phyloP scores from a whole-genome alignment of 2,888 invertebrate genomes.

The Ichneumon xanthorius region DNA sequence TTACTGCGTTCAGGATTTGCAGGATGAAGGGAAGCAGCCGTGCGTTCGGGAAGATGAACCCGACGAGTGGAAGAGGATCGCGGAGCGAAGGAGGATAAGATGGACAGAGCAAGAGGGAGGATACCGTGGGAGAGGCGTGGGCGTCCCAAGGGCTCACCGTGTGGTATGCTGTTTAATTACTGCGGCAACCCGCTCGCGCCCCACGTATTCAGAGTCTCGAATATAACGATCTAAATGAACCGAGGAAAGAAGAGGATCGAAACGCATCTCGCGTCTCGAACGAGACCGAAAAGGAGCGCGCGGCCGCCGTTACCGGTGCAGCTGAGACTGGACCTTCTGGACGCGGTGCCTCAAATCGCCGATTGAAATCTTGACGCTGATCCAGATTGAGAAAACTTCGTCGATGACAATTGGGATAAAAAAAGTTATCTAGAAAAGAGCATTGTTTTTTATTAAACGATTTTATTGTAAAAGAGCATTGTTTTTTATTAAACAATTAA shows the following conservation, averaged over 20 bases:
- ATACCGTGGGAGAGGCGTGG: conserved; percentile 71
- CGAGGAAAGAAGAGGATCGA: conserved; percentile 27
- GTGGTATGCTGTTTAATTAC: conserved; percentile 70
- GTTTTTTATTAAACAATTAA: background rate
- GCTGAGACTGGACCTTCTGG: background rate
- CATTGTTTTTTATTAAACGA: no score
- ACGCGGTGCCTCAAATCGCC: background rate
- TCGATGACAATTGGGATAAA: background rate
- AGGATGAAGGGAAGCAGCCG: conserved; percentile 26
- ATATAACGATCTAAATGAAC: conserved; percentile 46
- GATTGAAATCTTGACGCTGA: background rate
- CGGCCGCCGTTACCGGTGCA: background rate
- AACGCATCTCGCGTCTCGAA: conserved; percentile 26
- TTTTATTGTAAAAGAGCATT: background rate
- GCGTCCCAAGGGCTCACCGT: conserved; percentile 55
- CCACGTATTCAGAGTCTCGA: conserved; percentile 33
- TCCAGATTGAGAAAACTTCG: background rate
- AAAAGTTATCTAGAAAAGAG: background rate
- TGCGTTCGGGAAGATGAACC: conserved; percentile 28
- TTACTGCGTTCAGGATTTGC: background rate
- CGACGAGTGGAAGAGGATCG: conserved; percentile 29
- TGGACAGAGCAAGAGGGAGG: conserved; percentile 38
- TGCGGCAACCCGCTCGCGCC: conserved; percentile 44
- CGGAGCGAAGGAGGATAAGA: conserved; percentile 20
- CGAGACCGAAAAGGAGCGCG: conserved; percentile 8